Percentiles rank a stretch among this genome's conserved stretches.
These are phyloP conservation scores for Agelastica alni DNA, from an alignment of 2,888 invertebrate species.

Conservation along the genomic window DNA sequence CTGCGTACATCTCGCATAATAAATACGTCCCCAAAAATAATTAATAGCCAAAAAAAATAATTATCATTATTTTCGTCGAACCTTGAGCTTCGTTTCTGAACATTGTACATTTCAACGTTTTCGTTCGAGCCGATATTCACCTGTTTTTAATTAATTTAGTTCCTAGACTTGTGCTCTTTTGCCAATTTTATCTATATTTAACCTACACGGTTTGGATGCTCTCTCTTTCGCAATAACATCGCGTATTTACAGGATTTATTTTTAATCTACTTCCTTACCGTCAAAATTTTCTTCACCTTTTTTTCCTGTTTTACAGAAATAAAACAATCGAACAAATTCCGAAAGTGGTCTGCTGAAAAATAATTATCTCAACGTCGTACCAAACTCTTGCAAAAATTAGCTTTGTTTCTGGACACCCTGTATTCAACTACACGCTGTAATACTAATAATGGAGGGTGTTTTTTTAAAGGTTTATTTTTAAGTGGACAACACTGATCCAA, in stretches of 20 bases:
- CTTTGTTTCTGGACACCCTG: too few species aligned
- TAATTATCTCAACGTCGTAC: too few species aligned
- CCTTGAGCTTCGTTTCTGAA: conserved; percentile 34
- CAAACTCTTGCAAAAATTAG: too few species aligned
- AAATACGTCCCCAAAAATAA: conserved; percentile 13
- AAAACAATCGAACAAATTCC: too few species aligned
- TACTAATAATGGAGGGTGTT: too few species aligned
- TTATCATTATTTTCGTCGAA: conserved; percentile 28
- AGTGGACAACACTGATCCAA: too few species aligned
- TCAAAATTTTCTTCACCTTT: too few species aligned
- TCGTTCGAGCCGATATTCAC: conserved; percentile 33
- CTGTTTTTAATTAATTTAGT: conserved; percentile 46
- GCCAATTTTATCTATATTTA: conserved; percentile 40
- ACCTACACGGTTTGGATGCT: conserved; percentile 20
- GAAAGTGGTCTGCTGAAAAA: too few species aligned
- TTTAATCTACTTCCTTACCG: neutral
- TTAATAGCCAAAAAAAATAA: conserved; percentile 23
- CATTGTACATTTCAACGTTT: conserved; percentile 24
- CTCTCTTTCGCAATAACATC: conserved; percentile 4
- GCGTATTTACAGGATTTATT: neutral
- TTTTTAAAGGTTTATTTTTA: too few species aligned
- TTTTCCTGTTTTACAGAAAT: too few species aligned
- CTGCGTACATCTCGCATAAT: conserved; percentile 1
- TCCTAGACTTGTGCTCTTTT: conserved; percentile 22
- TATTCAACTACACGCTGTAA: too few species aligned